A percentile compares a stretch with the other conserved stretches of the same genome.
Conservation (phyloP, 2,113 vertebrate genomes). For the Phaethornis superciliosus region DNA sequence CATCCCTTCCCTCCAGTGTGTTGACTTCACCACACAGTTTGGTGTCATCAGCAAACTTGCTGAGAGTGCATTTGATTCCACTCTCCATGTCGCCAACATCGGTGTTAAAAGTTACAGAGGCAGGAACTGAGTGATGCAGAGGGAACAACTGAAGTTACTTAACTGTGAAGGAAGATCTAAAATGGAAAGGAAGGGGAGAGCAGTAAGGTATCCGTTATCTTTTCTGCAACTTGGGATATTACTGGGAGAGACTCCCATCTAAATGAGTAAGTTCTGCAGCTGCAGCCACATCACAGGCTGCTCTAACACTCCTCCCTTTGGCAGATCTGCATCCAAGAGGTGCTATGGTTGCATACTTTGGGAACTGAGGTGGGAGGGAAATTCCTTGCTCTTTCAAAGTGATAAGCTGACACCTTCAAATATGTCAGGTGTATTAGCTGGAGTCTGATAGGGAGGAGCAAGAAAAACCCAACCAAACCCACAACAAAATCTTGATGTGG, state of each 20-base stretch:
- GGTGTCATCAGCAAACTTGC: no score
- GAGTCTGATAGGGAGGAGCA: neutral
- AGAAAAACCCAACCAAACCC: neutral
- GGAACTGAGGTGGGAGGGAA: neutral
- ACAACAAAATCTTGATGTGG: neutral
- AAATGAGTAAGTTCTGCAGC: neutral
- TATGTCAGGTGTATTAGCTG: neutral
- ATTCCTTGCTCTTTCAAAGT: neutral
- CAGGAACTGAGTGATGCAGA: neutral
- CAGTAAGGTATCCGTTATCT: accelerated
- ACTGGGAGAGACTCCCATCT: neutral
- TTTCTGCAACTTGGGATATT: neutral
- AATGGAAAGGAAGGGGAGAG: neutral
- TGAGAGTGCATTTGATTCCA: no score
- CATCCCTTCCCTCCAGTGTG: no score
- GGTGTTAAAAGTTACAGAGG: no score
- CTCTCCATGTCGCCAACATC: no score
- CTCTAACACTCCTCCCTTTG: neutral
- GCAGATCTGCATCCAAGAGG: neutral
- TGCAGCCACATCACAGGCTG: neutral
- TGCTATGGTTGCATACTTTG: neutral
- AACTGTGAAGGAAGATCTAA: neutral
- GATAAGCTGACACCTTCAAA: neutral
- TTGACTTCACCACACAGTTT: no score
- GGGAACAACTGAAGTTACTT: neutral